A percentile compares a stretch with the other conserved stretches of the same genome.
Evolutionary conservation across 2,797 vertebrate species (phyloP).

Genomic region (Artibeus lituratus): DNA sequence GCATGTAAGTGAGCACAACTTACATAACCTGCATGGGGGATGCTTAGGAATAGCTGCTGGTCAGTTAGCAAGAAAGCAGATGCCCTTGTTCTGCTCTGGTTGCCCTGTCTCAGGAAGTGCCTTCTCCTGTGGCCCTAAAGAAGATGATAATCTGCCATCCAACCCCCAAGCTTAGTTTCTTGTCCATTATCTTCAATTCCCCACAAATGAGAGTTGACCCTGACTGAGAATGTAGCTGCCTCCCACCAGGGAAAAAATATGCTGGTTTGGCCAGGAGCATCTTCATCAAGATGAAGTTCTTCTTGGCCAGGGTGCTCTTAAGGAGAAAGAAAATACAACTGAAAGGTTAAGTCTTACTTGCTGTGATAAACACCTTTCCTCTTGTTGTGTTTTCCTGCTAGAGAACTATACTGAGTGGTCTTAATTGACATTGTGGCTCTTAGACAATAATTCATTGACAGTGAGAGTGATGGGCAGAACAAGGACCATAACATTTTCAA

Average conservation of each 20-base stretch:
- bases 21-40: neutral
- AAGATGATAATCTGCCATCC: neutral
- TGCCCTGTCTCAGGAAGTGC: neutral
- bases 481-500: neutral
- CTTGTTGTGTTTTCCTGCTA: neutral
- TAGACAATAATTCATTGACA: neutral
- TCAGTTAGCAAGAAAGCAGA: neutral
- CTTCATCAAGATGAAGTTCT: neutral
- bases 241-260: neutral
- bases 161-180: neutral
- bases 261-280: neutral
- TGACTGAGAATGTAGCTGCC: neutral
- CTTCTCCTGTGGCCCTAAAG: neutral
- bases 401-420: neutral
- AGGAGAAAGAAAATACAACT: neutral
- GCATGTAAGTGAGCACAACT: neutral
- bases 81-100: neutral
- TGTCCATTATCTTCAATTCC: neutral
- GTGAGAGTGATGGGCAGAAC: neutral
- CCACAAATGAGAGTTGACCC: neutral
- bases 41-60: constrained; percentile 40
- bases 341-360: neutral
- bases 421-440: neutral
- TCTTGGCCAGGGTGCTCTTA: neutral
- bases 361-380: neutral